Base-by-base conservation (phyloP, 2,888 invertebrate species). In the Drosophila borborema region DNA sequence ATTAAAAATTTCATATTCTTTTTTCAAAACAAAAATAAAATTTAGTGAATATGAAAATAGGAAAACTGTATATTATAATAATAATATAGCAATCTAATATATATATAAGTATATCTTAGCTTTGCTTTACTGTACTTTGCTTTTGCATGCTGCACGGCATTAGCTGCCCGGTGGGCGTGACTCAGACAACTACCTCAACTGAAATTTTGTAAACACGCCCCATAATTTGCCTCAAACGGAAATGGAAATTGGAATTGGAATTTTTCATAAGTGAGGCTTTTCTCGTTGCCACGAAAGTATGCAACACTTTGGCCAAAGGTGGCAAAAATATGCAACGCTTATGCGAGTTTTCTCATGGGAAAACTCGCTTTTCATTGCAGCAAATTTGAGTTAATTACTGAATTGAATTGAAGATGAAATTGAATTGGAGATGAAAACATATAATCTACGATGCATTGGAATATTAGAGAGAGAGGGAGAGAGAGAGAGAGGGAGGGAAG, bases 271-370 rank as follows among this genome's bases (percentile, higher is more conserved):
- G 12, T 12, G 2, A 14, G 34, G 28, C 6, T 45, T 48, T 48
- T 14, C 41, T 10, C 9, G n/a, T 16, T 23, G 60, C 49, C 67
- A 10, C 3, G 10, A 66, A 54, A 38, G 60, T 75, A 77, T 75
- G 75, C 75, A 75, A 72, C 38, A 43, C 31, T 49, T 71, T 51
- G 16, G 1, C 36, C 31, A 5, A 2, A 20, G 12, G 10, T 16
- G 38, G 49, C 28, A 18, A 67, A 76, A 73, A 55, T 76, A 76
- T 76, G 79, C 76, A 68, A 64, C 43, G 46, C 43, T 23, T 54
- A 16, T 23, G 40, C 9, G 23, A 40, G 38, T n/a, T 49, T 49
- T 31, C 49, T 2, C 46, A 5, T 12, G 12, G 34, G 34, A 58
- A 58, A 58, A 36, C 16, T 10, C n/a, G 16, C 34, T 40, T 41